A percentile compares a stretch with the other conserved stretches of the same genome.
Evolutionary conservation across 1,140 invertebrate genomes (phyloP).

Genomic region (Drosophila bifasciata): DNA sequence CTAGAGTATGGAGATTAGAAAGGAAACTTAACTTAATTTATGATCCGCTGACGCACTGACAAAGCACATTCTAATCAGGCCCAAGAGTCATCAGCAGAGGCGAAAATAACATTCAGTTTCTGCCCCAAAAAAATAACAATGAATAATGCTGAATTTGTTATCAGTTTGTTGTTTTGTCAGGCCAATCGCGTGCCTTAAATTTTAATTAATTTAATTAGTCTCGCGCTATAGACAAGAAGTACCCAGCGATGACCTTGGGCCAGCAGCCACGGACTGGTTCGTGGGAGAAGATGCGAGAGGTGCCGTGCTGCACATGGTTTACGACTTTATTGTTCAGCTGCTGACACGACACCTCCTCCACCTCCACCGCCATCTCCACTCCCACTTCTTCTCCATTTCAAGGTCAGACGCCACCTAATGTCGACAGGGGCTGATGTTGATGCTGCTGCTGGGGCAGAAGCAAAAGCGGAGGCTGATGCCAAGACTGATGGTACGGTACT

Average conservation of each 20-base stretch:
- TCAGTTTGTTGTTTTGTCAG: constrained; percentile 63
- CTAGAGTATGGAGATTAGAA: constrained; percentile 63
- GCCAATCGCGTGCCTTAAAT: constrained; percentile 73
- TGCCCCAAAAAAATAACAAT: constrained; percentile 37
- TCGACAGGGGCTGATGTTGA: constrained; percentile 21
- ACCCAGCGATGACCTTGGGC: constrained; percentile 47
- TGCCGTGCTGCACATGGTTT: constrained; percentile 67
- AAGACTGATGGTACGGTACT: too few species aligned
- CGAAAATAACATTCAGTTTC: constrained; percentile 56
- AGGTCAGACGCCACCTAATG: constrained; percentile 52
- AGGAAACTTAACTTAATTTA: constrained; percentile 61
- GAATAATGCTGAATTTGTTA: constrained; percentile 56
- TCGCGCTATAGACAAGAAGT: constrained; percentile 33
- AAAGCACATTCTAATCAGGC: constrained; percentile 69
- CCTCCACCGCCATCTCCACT: constrained; percentile 21
- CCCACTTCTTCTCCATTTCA: constrained; percentile 59
- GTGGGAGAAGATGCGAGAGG: constrained; percentile 26
- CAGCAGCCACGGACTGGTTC: constrained; percentile 12
- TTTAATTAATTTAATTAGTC: constrained; percentile 77
- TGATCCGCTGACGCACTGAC: constrained; percentile 66
- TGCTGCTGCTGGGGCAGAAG: background rate
- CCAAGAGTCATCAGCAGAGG: constrained; percentile 43
- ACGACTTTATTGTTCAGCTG: constrained; percentile 74
- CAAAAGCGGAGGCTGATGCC: constrained; percentile 1
- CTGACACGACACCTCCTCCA: constrained; percentile 17